Evolutionary conservation across 2,888 invertebrate genomes (phyloP).

Genomic region (Athalia circularis): DNA sequence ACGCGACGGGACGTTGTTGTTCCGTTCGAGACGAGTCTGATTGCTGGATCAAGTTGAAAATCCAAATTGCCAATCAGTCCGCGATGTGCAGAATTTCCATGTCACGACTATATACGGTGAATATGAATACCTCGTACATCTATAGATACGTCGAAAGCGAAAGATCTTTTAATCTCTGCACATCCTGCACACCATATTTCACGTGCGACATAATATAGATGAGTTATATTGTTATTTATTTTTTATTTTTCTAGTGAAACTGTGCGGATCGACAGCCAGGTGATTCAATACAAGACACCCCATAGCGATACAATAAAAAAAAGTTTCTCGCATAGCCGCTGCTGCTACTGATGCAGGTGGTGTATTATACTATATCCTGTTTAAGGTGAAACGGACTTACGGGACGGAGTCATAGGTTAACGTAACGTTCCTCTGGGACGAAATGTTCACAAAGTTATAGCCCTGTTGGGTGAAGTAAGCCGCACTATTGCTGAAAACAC

Average conservation of each 20-base stretch:
- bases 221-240: too few relatives aligned
- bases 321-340: neutral
- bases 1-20: neutral
- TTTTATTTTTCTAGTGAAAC: too few relatives aligned
- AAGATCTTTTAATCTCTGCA: neutral
- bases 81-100: constrained; percentile 15
- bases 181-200: too few relatives aligned
- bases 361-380: constrained; percentile 7
- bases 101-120: constrained; percentile 15
- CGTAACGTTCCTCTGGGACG: constrained; percentile 32
- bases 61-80: constrained; percentile 42
- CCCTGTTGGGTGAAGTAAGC: neutral
- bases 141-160: neutral
- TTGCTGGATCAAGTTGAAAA: constrained; percentile 43
- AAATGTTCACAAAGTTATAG: constrained; percentile 43
- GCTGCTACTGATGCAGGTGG: neutral
- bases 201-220: too few relatives aligned
- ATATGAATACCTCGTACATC: neutral
- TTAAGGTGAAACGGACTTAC: constrained; percentile 28
- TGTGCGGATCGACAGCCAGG: too few relatives aligned
- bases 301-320: too few relatives aligned
- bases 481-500: too few relatives aligned
- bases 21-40: constrained; percentile 36
- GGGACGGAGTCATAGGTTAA: constrained; percentile 34
- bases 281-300: too few relatives aligned